Conservation (phyloP, 2,797 vertebrate species). For the Rhinatrema bivittatum region DNA sequence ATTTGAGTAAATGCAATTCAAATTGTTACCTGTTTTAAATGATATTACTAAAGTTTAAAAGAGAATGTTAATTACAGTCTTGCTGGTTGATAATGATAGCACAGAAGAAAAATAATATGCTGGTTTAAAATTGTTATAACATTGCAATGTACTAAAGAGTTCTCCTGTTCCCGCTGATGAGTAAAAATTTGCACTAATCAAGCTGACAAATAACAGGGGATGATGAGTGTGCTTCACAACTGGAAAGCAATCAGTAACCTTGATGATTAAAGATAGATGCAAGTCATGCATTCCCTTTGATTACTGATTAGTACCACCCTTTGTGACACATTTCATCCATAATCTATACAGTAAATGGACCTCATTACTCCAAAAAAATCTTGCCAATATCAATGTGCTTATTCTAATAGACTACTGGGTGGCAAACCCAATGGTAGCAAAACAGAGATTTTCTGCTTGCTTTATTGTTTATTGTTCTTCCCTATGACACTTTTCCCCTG, state of each 20-base stretch:
- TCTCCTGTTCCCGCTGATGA: constrained; percentile 3
- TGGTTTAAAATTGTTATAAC: constrained; percentile 2
- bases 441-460: no score
- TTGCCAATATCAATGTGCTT: neutral
- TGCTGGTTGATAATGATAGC: no score
- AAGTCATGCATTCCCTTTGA: constrained; percentile 7
- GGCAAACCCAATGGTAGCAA: neutral
- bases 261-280: constrained; percentile 6
- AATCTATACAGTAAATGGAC: fast-evolving
- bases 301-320: constrained; percentile 13
- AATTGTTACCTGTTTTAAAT: neutral
- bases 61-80: neutral
- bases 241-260: constrained; percentile 9
- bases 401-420: no score
- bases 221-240: constrained; percentile 26
- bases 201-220: neutral
- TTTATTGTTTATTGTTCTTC: no score
- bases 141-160: constrained; percentile 9
- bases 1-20: neutral
- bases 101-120: no score
- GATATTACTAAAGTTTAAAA: neutral
- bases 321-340: constrained; percentile 6
- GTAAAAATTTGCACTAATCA: constrained; percentile 20
- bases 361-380: neutral
- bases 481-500: no score